Percentiles rank a stretch among this genome's conserved stretches.
phyloP scores from a whole-genome alignment of 2,113 vertebrate species.

The Passerina amoena region DNA sequence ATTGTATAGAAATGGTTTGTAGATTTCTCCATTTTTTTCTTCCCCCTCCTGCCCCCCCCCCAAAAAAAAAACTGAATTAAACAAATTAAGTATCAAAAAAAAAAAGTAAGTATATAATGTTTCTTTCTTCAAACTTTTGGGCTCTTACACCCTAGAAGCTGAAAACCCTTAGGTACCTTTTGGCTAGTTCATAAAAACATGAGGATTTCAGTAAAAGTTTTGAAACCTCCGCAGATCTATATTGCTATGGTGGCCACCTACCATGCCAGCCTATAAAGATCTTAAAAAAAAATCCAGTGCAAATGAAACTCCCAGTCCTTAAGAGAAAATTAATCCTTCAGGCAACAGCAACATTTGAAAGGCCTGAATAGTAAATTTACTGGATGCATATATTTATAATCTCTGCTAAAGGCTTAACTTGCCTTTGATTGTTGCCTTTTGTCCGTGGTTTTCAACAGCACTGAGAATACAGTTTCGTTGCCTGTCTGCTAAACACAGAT shows the following conservation, averaged over 20 bases:
- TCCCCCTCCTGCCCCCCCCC: rapidly evolving
- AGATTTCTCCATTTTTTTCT: neutral
- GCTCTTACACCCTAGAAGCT: neutral
- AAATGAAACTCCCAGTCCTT: neutral
- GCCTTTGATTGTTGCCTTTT: neutral
- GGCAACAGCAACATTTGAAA: neutral
- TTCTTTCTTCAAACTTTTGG: neutral
- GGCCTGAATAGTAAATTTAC: neutral
- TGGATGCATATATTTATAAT: neutral
- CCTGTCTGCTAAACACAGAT: neutral
- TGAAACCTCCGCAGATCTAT: neutral
- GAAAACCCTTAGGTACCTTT: neutral
- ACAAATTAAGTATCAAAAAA: neutral
- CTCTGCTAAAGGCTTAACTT: neutral
- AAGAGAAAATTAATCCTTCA: conserved; percentile 11
- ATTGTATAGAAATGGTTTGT: neutral
- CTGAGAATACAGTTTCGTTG: neutral
- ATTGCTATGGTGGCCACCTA: neutral
- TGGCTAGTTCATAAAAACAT: neutral
- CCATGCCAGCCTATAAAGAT: neutral
- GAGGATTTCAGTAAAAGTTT: neutral
- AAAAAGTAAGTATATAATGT: neutral
- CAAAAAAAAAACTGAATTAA: neutral
- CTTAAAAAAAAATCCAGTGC: neutral
- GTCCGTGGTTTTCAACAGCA: neutral